Evolutionary conservation across 2,888 invertebrate species (phyloP).

Genomic region (Meteorus colon): DNA sequence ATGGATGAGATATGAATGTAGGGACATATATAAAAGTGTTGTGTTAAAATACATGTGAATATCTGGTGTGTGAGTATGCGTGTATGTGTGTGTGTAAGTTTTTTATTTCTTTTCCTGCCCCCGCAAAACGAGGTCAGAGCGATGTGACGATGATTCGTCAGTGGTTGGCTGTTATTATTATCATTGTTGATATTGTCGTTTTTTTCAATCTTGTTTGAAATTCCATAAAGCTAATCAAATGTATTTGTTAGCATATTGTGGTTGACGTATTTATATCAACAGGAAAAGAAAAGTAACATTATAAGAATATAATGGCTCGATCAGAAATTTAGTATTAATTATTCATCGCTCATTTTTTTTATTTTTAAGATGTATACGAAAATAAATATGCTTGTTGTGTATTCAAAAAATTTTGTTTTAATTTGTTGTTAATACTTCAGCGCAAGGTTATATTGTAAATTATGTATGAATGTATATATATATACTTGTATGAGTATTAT

Average conservation of each 20-base stretch:
- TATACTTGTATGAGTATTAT: background rate
- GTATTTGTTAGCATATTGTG: background rate
- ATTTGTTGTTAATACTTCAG: background rate
- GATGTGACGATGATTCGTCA: slow-evolving; percentile 35
- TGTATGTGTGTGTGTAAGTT: slow-evolving; percentile 9
- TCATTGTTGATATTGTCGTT: slow-evolving; percentile 35
- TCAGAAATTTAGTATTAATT: background rate
- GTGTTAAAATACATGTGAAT: background rate
- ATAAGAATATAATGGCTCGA: background rate
- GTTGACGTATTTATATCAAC: background rate
- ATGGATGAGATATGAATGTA: slow-evolving; percentile 37
- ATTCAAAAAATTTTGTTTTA: background rate
- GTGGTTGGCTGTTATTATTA: background rate
- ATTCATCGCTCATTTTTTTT: background rate
- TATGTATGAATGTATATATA: background rate
- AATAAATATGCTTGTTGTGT: background rate
- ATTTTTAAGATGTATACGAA: background rate
- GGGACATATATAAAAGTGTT: background rate
- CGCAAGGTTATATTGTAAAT: background rate
- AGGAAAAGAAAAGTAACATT: background rate
- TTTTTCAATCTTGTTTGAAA: slow-evolving; percentile 6
- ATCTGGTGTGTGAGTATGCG: background rate
- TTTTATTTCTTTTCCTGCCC: slow-evolving; percentile 42
- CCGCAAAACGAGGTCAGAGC: slow-evolving; percentile 42
- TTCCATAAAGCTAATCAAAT: background rate